These are phyloP conservation scores for Phalangium opilio DNA, from an alignment of 2,888 invertebrate genomes.

Conservation along the genomic window DNA sequence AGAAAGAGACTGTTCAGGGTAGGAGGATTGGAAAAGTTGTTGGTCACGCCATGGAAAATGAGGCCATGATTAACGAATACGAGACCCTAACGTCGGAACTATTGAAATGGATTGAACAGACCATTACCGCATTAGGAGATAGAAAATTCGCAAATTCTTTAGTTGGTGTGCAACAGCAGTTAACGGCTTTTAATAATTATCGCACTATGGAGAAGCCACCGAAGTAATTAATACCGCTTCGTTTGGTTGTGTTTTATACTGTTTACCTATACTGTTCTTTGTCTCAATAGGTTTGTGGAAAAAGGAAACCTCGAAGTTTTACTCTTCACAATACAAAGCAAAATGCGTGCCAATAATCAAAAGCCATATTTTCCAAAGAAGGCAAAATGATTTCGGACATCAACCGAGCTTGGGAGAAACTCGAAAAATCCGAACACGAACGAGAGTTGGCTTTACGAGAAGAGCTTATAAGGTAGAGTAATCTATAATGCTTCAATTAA, in stretches of 20 bases:
- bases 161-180: conserved; percentile 85
- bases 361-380: conserved; percentile 91
- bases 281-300: conserved; percentile 61
- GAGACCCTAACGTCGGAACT: conserved; percentile 89
- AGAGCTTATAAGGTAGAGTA: conserved; percentile 73
- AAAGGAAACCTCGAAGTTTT: conserved; percentile 96
- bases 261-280: not conserved
- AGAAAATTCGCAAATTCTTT: conserved; percentile 91
- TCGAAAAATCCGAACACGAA: conserved; percentile 98
- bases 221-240: conserved; percentile 44
- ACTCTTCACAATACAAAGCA: conserved; percentile 91
- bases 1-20: conserved; percentile 98
- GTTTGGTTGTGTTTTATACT: too few species aligned
- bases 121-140: conserved; percentile 82
- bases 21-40: conserved; percentile 94
- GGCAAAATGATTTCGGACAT: conserved; percentile 99
- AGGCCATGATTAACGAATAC: conserved; percentile 90
- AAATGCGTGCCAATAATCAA: conserved; percentile 98
- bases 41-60: conserved; percentile 97
- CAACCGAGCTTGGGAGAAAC: conserved; percentile 95
- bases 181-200: conserved; percentile 90
- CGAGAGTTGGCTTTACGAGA: conserved; percentile 90
- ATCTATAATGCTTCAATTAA: too few species aligned
- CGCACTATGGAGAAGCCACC: conserved; percentile 98
- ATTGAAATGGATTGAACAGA: conserved; percentile 91